These are phyloP conservation scores for Maccullochella peelii DNA, from an alignment of 2,113 vertebrate species.

Conservation along the genomic window DNA sequence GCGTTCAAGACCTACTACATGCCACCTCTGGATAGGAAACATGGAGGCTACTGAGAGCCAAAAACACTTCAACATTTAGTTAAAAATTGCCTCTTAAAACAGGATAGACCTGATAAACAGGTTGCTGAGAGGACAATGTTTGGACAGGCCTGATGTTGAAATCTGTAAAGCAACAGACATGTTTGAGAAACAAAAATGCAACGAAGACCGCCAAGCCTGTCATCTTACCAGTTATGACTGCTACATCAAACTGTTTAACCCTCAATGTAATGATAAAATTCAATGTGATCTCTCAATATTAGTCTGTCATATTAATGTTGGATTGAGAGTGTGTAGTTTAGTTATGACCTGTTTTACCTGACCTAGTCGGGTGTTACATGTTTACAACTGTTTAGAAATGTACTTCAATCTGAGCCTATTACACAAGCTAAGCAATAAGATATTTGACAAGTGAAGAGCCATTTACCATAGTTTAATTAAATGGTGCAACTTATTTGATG, in stretches of 20 bases:
- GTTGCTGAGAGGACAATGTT: constrained; percentile 12
- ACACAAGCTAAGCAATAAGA: constrained; percentile 52
- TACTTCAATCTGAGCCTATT: constrained; percentile 6
- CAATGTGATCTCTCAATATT: not conserved
- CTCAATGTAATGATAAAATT: constrained; percentile 15
- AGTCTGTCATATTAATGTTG: constrained; percentile 22
- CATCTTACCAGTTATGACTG: constrained; percentile 4
- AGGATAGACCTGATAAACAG: constrained; percentile 23
- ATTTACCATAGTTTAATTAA: not conserved
- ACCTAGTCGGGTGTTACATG: constrained; percentile 33
- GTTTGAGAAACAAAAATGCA: not conserved
- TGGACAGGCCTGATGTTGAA: constrained; percentile 18
- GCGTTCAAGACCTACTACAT: constrained; percentile 81
- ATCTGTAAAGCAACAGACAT: constrained; percentile 10
- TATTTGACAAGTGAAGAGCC: constrained; percentile 4
- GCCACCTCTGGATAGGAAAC: constrained; percentile 82
- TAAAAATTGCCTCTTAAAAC: constrained; percentile 29
- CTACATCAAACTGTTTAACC: not conserved
- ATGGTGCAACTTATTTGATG: not conserved
- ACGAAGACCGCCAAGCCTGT: constrained; percentile 29
- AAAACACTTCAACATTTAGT: constrained; percentile 20
- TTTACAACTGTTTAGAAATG: constrained; percentile 41
- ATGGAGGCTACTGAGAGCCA: constrained; percentile 79
- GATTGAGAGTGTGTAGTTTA: constrained; percentile 18
- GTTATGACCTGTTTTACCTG: constrained; percentile 17